A percentile compares a stretch with the other conserved stretches of the same genome.
Evolutionary conservation across 2,888 invertebrate species (phyloP).

Genomic region (Balanococcus diminutus): DNA sequence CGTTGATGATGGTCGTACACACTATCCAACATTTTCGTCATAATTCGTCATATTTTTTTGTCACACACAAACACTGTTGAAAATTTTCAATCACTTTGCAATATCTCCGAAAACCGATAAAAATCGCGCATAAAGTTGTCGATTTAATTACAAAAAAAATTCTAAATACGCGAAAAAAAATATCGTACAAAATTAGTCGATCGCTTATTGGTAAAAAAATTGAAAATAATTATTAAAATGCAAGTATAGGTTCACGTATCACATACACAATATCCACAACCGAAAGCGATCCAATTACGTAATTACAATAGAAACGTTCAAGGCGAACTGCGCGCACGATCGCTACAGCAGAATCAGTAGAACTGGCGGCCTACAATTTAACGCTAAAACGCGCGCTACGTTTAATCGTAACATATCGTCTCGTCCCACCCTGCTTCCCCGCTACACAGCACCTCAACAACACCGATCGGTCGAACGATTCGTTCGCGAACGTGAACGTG

Average conservation of each 20-base stretch:
- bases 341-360: slow-evolving; percentile 1
- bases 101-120: too few species aligned
- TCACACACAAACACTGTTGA: not conserved
- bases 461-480: not conserved
- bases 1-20: not conserved
- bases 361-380: slow-evolving; percentile 40
- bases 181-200: not conserved
- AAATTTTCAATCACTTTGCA: too few species aligned
- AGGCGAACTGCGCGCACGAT: slow-evolving; percentile 42
- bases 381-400: slow-evolving; percentile 38
- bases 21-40: slow-evolving; percentile 1
- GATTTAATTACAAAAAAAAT: too few species aligned
- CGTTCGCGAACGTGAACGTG: slow-evolving; percentile 25
- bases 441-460: too few species aligned
- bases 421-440: not conserved
- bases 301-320: slow-evolving; percentile 48
- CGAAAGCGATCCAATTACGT: slow-evolving; percentile 40
- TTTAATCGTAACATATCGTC: slow-evolving; percentile 31
- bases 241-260: not conserved
- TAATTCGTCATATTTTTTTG: not conserved
- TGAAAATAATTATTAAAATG: not conserved
- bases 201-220: not conserved
- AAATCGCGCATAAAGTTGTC: too few species aligned
- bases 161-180: not conserved
- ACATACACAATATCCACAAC: slow-evolving; percentile 1